Evolutionary conservation across 2,888 invertebrate genomes (phyloP).

Genomic region (Augiades crinisus): DNA sequence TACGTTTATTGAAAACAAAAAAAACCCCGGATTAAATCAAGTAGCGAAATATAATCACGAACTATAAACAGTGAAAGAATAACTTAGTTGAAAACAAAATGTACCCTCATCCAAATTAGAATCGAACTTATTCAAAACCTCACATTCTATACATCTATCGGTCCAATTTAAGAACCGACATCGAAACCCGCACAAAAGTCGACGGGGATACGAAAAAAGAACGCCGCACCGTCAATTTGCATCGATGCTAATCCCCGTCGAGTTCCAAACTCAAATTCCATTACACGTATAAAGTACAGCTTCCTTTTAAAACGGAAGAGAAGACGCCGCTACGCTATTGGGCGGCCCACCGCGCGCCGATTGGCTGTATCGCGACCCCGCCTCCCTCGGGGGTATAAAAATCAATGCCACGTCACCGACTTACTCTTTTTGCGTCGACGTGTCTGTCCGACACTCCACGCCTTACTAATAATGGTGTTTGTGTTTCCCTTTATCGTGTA

Average conservation of each 20-base stretch:
- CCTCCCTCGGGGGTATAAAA: constrained; percentile 74
- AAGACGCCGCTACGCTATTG: constrained; percentile 67
- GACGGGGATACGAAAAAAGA: constrained; percentile 37
- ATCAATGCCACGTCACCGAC: constrained; percentile 65
- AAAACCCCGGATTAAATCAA: too few species aligned
- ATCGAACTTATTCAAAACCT: too few species aligned
- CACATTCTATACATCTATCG: too few species aligned
- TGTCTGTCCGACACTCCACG: constrained; percentile 67
- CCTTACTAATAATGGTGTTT: constrained; percentile 74
- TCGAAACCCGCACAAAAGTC: constrained; percentile 22
- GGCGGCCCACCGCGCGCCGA: constrained; percentile 71
- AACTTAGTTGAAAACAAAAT: too few species aligned
- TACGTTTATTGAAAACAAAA: too few species aligned
- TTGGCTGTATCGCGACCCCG: constrained; percentile 72
- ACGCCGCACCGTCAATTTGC: constrained; percentile 59
- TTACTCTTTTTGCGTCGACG: constrained; percentile 68
- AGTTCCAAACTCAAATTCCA: constrained; percentile 73
- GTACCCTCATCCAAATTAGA: too few species aligned
- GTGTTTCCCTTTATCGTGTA: constrained; percentile 69
- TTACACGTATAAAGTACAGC: constrained; percentile 61
- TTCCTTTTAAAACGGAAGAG: constrained; percentile 63
- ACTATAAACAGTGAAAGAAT: too few species aligned
- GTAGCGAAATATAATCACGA: too few species aligned
- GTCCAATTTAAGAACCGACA: constrained; percentile 15
- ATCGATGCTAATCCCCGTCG: constrained; percentile 63